A percentile compares a stretch with the other conserved stretches of the same genome.
Conservation (phyloP, 1,140 invertebrate genomes). For the Pachypsylla venusta region DNA sequence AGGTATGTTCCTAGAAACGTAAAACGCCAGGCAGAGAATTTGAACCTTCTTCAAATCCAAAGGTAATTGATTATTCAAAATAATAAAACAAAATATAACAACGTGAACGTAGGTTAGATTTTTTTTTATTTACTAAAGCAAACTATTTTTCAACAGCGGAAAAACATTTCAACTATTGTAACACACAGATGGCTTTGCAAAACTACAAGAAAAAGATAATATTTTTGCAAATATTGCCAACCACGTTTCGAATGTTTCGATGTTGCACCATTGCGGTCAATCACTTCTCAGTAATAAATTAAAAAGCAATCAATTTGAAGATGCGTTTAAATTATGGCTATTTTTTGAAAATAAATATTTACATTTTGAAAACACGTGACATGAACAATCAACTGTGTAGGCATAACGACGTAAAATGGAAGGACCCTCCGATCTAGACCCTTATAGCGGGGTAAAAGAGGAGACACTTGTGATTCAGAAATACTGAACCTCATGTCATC, state of each 20-base stretch:
- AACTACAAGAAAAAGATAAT: not conserved
- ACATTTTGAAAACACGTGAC: not conserved
- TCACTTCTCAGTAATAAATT: not conserved
- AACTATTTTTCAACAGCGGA: not conserved
- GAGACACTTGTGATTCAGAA: no score
- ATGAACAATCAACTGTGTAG: no score
- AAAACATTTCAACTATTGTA: not conserved
- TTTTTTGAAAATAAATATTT: not conserved
- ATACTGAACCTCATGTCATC: no score
- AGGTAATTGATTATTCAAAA: not conserved
- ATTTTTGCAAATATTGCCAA: not conserved
- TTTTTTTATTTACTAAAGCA: not conserved
- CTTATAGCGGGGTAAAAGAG: no score
- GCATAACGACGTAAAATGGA: no score
- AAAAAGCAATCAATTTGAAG: conserved; percentile 6
- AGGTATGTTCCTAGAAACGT: no score
- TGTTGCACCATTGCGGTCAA: not conserved
- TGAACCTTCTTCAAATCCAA: no score
- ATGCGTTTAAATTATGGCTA: not conserved
- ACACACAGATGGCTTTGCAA: not conserved
- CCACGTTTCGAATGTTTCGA: not conserved
- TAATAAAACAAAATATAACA: not conserved
- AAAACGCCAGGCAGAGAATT: no score
- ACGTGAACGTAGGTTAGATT: not conserved
- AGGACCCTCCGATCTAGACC: no score